phyloP scores from a whole-genome alignment of 2,113 vertebrate genomes.

The Felis chaus region DNA sequence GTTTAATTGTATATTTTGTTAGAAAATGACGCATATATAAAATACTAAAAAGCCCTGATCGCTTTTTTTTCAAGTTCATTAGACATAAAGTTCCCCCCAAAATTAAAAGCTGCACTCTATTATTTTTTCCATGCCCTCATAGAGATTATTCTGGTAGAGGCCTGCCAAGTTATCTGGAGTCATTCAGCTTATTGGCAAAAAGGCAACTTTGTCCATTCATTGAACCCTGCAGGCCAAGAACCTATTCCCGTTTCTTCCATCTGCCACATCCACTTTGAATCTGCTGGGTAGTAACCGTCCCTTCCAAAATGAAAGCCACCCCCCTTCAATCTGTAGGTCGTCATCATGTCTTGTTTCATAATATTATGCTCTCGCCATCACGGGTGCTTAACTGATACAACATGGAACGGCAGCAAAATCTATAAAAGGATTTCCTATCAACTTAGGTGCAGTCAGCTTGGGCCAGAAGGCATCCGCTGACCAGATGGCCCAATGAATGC shows the following conservation, averaged over 20 bases:
- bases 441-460: background rate
- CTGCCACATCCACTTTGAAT: slow-evolving; percentile 69
- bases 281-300: slow-evolving; percentile 51
- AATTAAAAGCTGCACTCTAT: slow-evolving; percentile 58
- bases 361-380: slow-evolving; percentile 48
- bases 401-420: background rate
- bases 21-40: slow-evolving; percentile 35
- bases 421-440: background rate
- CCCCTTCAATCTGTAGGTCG: slow-evolving; percentile 6
- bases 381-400: background rate
- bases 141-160: slow-evolving; percentile 57
- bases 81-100: slow-evolving; percentile 55
- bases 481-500: slow-evolving; percentile 70
- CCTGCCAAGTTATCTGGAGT: slow-evolving; percentile 72
- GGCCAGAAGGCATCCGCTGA: slow-evolving; percentile 2
- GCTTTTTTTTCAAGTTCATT: slow-evolving; percentile 46
- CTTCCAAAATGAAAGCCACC: slow-evolving; percentile 60
- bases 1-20: slow-evolving; percentile 6
- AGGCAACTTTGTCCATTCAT: slow-evolving; percentile 68
- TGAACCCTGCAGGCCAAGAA: slow-evolving; percentile 75
- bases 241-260: slow-evolving; percentile 77
- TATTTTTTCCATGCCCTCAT: slow-evolving; percentile 55
- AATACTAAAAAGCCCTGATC: background rate
- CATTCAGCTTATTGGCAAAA: slow-evolving; percentile 70
- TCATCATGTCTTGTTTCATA: slow-evolving; percentile 14